These are phyloP conservation scores for Dromius quadrimaculatus DNA, from an alignment of 2,888 invertebrate species.

Conservation along the genomic window DNA sequence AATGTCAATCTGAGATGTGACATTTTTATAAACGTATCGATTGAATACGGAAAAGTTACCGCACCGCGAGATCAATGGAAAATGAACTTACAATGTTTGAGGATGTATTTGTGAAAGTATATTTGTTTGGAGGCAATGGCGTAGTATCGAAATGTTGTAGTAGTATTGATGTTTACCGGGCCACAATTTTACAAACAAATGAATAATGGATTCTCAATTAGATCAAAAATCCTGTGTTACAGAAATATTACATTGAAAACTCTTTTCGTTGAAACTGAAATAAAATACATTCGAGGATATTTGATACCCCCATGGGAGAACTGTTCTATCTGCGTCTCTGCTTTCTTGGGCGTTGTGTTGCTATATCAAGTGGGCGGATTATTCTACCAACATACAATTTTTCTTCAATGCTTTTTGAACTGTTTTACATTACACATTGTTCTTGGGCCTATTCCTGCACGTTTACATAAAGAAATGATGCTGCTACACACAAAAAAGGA, in stretches of 20 bases:
- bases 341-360: neutral
- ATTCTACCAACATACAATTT: constrained; percentile 30
- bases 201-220: too few species aligned
- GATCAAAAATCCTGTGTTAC: too few species aligned
- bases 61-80: constrained; percentile 30
- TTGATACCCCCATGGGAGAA: neutral
- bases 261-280: too few species aligned
- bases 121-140: neutral
- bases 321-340: neutral
- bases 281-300: too few species aligned
- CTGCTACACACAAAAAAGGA: constrained; percentile 28
- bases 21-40: constrained; percentile 58
- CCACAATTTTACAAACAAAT: too few species aligned
- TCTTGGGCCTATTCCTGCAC: neutral
- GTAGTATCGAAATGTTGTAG: too few species aligned
- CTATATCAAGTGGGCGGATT: constrained; percentile 8
- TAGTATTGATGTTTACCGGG: too few species aligned
- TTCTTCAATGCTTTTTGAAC: constrained; percentile 28
- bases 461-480: constrained; percentile 13
- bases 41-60: constrained; percentile 38
- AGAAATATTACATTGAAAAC: too few species aligned
- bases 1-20: constrained; percentile 57
- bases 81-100: constrained; percentile 15
- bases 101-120: neutral
- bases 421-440: constrained; percentile 34